Conservation (phyloP, 2,797 vertebrate species). For the Hoplostethus mediterraneus region DNA sequence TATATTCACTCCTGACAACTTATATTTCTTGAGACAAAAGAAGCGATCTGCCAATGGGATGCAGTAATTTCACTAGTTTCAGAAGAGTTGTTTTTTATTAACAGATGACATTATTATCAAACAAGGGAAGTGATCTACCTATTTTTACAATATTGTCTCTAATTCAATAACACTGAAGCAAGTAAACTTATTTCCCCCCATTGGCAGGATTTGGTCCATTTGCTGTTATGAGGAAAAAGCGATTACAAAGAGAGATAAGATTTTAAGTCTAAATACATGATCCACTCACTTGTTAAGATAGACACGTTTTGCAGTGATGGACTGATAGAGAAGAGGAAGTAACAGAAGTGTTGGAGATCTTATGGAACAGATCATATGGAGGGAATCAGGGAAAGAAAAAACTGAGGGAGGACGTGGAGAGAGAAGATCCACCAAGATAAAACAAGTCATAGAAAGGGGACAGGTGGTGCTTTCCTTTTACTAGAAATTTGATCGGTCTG, state of each 20-base stretch:
- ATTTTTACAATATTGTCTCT: neutral
- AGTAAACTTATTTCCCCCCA: conserved; percentile 35
- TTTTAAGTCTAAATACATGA: conserved; percentile 14
- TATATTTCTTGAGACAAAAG: conserved; percentile 19
- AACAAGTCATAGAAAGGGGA: neutral
- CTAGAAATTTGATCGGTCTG: conserved; percentile 22
- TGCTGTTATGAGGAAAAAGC: conserved; percentile 11
- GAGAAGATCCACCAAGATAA: conserved; percentile 20
- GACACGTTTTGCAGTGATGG: conserved; percentile 49
- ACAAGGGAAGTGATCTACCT: neutral
- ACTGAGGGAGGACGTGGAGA: conserved; percentile 2
- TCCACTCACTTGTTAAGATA: conserved; percentile 62
- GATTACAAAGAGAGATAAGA: neutral
- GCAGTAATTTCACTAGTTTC: conserved; percentile 24
- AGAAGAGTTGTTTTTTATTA: conserved; percentile 11
- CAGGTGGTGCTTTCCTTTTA: conserved; percentile 40
- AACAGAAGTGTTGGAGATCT: conserved; percentile 10
- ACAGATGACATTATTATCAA: neutral
- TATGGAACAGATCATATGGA: conserved; percentile 14
- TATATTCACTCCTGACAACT: conserved; percentile 46
- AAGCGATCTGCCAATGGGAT: conserved; percentile 31
- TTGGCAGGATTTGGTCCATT: conserved; percentile 17
- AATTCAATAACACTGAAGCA: conserved; percentile 4
- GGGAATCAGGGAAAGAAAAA: neutral
- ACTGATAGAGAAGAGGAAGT: conserved; percentile 29